Conservation (phyloP, 2,113 vertebrate genomes). For the Microtus ochrogaster region DNA sequence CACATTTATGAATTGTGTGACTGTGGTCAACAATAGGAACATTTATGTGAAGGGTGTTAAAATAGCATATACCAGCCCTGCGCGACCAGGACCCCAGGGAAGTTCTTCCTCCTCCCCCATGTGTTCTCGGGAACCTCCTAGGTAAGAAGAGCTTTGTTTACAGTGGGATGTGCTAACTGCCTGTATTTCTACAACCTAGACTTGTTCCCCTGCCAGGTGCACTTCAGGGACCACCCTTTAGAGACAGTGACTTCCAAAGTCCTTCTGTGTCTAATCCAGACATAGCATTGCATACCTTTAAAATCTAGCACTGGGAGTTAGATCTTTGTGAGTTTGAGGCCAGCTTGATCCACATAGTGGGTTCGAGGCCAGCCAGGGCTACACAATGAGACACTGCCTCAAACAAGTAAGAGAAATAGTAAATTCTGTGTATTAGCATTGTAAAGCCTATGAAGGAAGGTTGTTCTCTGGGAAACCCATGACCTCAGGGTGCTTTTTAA, state of each 20-base stretch:
- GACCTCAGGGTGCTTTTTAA: not conserved
- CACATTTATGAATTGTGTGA: not conserved
- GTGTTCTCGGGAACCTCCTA: not conserved
- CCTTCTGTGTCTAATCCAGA: not conserved
- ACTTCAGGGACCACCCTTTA: not conserved
- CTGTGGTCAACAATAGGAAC: not conserved
- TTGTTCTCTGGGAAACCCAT: not conserved
- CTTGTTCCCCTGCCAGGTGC: not conserved
- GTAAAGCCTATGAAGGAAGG: not conserved
- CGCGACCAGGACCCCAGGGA: not conserved
- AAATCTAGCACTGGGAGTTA: not conserved
- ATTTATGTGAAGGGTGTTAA: not conserved
- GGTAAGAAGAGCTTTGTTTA: not conserved
- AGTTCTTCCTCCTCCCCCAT: not conserved
- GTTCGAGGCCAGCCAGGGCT: not conserved
- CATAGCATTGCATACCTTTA: not conserved
- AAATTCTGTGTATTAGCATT: not conserved
- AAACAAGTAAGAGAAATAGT: not conserved
- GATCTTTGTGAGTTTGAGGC: not conserved
- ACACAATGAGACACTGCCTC: not conserved
- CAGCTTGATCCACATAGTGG: not conserved
- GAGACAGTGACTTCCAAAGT: not conserved
- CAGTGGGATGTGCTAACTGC: not conserved
- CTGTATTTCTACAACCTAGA: not conserved
- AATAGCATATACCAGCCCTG: not conserved